Evolutionary conservation across 1,140 invertebrate genomes (phyloP).

Genomic region (Notospermus geniculatus): DNA sequence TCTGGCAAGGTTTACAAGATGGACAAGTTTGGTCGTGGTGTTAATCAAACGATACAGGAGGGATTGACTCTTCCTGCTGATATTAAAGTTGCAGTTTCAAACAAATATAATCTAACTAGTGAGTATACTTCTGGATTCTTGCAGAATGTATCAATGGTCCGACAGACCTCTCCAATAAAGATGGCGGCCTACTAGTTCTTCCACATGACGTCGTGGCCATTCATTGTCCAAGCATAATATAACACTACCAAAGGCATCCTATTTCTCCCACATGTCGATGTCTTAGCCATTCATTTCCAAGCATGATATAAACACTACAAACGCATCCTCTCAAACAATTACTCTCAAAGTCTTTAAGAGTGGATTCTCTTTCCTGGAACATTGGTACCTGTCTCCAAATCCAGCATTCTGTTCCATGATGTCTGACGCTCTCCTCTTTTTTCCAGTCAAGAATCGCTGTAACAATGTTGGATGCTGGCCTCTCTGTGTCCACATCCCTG

Average conservation of each 20-base stretch:
- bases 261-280: too few relatives aligned
- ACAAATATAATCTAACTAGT: slow-evolving; percentile 34
- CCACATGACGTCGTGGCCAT: too few relatives aligned
- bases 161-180: too few relatives aligned
- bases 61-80: slow-evolving; percentile 81
- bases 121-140: slow-evolving; percentile 17
- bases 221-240: too few relatives aligned
- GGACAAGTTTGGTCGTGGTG: slow-evolving; percentile 94
- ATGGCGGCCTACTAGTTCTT: neutral
- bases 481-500: slow-evolving; percentile 84
- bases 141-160: too few relatives aligned
- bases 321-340: too few relatives aligned
- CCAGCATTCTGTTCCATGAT: neutral
- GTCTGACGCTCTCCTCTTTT: slow-evolving; percentile 17
- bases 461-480: slow-evolving; percentile 75
- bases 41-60: slow-evolving; percentile 76
- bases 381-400: too few relatives aligned
- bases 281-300: too few relatives aligned
- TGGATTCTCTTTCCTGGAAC: too few relatives aligned
- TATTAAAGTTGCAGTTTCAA: slow-evolving; percentile 63
- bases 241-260: too few relatives aligned
- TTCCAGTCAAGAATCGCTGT: slow-evolving; percentile 69
- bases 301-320: too few relatives aligned
- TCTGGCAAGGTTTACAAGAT: slow-evolving; percentile 80
- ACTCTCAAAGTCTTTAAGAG: too few relatives aligned